Conservation (phyloP, 1,140 invertebrate species). For the Lepidotrigona ventralis region DNA sequence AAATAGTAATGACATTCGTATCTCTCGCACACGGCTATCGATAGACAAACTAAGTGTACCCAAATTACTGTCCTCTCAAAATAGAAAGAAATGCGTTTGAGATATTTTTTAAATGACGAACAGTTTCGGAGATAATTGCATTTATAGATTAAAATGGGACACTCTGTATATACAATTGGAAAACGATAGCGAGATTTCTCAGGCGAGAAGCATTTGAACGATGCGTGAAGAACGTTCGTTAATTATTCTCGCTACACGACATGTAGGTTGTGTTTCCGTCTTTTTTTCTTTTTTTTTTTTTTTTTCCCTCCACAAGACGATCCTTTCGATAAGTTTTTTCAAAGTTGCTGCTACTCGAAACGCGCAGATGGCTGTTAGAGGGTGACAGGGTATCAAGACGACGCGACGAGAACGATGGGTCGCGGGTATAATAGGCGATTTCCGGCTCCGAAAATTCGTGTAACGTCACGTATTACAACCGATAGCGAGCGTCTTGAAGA, state of each 20-base stretch:
- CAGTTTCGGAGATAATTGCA: too few relatives aligned
- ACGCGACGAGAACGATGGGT: not conserved
- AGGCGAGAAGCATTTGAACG: not conserved
- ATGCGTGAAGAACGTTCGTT: conserved; percentile 1
- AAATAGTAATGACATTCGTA: too few relatives aligned
- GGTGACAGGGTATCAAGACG: not conserved
- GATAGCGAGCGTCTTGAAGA: not conserved
- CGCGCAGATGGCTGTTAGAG: conserved; percentile 31
- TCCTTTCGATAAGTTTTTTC: conserved; percentile 34
- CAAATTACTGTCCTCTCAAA: too few relatives aligned
- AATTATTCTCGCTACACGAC: not conserved
- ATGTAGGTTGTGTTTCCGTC: not conserved
- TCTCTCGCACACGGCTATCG: too few relatives aligned
- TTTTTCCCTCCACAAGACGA: not conserved
- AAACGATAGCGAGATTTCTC: not conserved
- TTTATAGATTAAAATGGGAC: too few relatives aligned
- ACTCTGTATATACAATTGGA: too few relatives aligned
- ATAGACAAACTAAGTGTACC: too few relatives aligned
- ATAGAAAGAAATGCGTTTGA: too few relatives aligned
- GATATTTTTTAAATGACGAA: too few relatives aligned
- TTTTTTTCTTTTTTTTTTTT: not conserved
- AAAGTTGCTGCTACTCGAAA: too few relatives aligned
- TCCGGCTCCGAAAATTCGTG: conserved; percentile 6
- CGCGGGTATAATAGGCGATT: conserved; percentile 10
- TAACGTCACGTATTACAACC: not conserved